Conservation (phyloP, 2,113 vertebrate species). For the Haliaeetus leucogaster region DNA sequence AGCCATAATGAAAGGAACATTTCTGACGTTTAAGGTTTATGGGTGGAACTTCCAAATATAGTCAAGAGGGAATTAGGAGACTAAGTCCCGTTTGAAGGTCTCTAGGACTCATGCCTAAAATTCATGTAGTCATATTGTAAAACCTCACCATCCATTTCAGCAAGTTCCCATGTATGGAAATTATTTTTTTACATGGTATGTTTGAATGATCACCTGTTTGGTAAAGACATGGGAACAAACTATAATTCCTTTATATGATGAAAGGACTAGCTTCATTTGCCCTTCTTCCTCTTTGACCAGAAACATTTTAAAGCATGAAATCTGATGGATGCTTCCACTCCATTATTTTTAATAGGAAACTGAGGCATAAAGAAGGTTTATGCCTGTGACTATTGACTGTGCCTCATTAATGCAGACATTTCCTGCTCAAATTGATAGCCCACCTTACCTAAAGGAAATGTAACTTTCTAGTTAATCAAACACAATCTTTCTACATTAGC, state of each 20-base stretch:
- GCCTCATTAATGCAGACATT: not conserved
- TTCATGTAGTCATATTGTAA: not conserved
- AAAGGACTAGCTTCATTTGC: not conserved
- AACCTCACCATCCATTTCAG: not conserved
- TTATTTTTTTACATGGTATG: not conserved
- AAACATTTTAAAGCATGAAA: not conserved
- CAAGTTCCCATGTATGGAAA: not conserved
- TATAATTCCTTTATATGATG: not conserved
- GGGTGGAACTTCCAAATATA: not conserved
- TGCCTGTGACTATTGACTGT: not conserved
- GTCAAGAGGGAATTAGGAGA: not conserved
- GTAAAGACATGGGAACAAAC: not conserved
- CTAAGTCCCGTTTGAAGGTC: not conserved
- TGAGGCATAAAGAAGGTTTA: not conserved
- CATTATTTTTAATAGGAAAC: not conserved
- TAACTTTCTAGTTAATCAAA: slow-evolving; percentile 7
- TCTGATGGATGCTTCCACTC: not conserved
- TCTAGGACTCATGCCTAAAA: not conserved
- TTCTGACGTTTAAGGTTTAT: not conserved
- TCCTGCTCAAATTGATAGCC: not conserved
- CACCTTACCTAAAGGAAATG: not conserved
- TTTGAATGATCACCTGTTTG: not conserved
- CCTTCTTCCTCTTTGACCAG: not conserved
- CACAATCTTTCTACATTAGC: not conserved
- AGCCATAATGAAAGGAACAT: not conserved